Percentiles rank a stretch among this genome's conserved stretches.
These are phyloP conservation scores for Nibea coibor DNA, from an alignment of 2,113 vertebrate genomes.

Conservation along the genomic window DNA sequence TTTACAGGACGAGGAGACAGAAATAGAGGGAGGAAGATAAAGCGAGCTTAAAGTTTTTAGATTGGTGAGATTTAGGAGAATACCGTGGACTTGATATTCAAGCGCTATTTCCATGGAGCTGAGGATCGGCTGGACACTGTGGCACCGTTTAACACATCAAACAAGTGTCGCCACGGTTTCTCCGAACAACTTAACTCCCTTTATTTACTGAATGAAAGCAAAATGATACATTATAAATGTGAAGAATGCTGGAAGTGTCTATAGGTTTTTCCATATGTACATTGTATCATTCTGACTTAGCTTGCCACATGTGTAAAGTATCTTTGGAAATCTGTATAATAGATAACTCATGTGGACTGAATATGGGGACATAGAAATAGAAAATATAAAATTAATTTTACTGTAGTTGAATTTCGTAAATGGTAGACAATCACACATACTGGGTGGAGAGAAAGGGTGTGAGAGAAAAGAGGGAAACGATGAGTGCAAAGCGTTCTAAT, in stretches of 20 bases:
- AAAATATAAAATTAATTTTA: conserved; percentile 15
- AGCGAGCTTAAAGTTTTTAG: neutral
- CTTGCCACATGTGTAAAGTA: neutral
- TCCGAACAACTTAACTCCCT: neutral
- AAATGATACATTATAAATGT: neutral
- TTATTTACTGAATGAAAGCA: neutral
- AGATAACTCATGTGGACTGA: neutral
- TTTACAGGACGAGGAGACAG: conserved; percentile 39
- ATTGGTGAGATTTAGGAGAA: neutral
- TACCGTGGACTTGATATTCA: neutral
- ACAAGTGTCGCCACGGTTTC: conserved; percentile 12
- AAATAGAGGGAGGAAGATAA: conserved; percentile 5
- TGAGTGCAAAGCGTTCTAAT: conserved; percentile 74
- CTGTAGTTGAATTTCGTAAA: neutral
- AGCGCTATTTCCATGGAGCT: neutral
- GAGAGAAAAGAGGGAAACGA: conserved; percentile 37
- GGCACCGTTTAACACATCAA: neutral
- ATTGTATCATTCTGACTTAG: neutral
- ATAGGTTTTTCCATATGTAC: too few species aligned
- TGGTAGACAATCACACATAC: neutral
- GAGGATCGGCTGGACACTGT: neutral
- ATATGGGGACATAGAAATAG: too few species aligned
- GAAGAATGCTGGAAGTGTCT: too few species aligned
- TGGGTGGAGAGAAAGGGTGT: neutral
- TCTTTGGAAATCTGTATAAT: neutral